Evolutionary conservation across 2,888 invertebrate genomes (phyloP).

Genomic region (Napeogenes sylphis): DNA sequence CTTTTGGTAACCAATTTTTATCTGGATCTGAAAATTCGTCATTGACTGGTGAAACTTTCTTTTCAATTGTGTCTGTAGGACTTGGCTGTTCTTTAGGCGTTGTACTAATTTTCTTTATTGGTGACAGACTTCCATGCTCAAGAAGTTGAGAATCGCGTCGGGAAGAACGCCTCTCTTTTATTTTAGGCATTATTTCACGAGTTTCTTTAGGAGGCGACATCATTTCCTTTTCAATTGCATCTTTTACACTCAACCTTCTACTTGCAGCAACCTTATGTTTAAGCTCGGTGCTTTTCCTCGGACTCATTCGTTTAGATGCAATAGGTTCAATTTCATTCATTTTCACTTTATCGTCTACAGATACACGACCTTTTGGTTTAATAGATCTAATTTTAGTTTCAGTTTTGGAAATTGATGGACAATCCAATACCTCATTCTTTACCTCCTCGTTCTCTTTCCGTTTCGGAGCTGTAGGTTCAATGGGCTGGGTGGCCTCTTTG

Average conservation of each 20-base stretch:
- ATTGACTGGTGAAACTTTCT: constrained; percentile 45
- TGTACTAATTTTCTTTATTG: constrained; percentile 41
- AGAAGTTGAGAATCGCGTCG: constrained; percentile 34
- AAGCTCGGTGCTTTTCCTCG: constrained; percentile 47
- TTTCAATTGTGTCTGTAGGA: constrained; percentile 39
- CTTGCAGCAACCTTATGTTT: constrained; percentile 50
- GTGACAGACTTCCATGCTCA: constrained; percentile 40
- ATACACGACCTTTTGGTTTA: constrained; percentile 41
- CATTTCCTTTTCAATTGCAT: constrained; percentile 37
- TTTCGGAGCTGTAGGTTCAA: constrained; percentile 79
- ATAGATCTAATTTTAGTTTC: constrained; percentile 44
- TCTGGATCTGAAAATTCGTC: constrained; percentile 54
- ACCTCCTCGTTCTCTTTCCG: constrained; percentile 80
- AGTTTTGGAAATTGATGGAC: constrained; percentile 48
- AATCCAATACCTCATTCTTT: constrained; percentile 62
- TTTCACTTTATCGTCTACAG: constrained; percentile 60
- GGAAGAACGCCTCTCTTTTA: constrained; percentile 38
- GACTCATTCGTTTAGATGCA: constrained; percentile 43
- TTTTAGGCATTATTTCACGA: constrained; percentile 29
- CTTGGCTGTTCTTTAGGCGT: constrained; percentile 34
- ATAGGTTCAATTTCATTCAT: constrained; percentile 33
- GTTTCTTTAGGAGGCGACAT: constrained; percentile 29
- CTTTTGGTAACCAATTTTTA: constrained; percentile 65
- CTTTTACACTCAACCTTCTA: constrained; percentile 43
- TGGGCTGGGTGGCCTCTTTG: constrained; percentile 79